Evolutionary conservation across 1,140 invertebrate species (phyloP).

Genomic region (Luehdorfia chinensis): DNA sequence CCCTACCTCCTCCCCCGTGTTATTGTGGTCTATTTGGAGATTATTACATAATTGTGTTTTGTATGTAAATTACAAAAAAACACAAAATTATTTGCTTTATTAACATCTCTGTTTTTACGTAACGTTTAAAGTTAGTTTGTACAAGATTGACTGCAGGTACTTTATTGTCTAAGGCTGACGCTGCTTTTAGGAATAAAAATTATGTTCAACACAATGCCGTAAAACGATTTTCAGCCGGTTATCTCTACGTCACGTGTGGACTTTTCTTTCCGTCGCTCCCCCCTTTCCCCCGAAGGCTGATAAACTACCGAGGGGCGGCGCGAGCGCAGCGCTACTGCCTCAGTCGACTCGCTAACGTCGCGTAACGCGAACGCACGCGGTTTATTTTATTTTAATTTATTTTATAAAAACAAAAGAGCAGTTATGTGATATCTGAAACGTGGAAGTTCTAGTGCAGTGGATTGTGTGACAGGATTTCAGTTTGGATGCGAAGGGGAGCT

Average conservation of each 20-base stretch:
- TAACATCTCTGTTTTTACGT: too few species aligned
- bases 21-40: too few species aligned
- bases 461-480: constrained; percentile 28
- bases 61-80: too few species aligned
- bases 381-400: constrained; percentile 13
- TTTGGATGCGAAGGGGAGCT: constrained; percentile 27
- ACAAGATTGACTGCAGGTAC: too few species aligned
- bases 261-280: constrained; percentile 42
- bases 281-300: constrained; percentile 58
- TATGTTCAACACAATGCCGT: too few species aligned
- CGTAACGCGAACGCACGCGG: constrained; percentile 35
- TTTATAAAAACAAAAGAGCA: constrained; percentile 21
- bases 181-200: too few species aligned
- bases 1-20: too few species aligned
- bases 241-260: constrained; percentile 62
- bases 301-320: constrained; percentile 54
- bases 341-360: constrained; percentile 43
- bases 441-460: constrained; percentile 17
- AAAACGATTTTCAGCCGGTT: constrained; percentile 46
- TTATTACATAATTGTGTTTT: too few species aligned
- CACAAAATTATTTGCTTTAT: too few species aligned
- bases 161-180: too few species aligned
- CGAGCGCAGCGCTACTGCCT: constrained; percentile 50
- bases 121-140: too few species aligned
- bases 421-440: constrained; percentile 36